A percentile compares a stretch with the other conserved stretches of the same genome.
These are phyloP conservation scores for Anoplolepis gracilipes DNA, from an alignment of 1,140 invertebrate species.

Conservation along the genomic window DNA sequence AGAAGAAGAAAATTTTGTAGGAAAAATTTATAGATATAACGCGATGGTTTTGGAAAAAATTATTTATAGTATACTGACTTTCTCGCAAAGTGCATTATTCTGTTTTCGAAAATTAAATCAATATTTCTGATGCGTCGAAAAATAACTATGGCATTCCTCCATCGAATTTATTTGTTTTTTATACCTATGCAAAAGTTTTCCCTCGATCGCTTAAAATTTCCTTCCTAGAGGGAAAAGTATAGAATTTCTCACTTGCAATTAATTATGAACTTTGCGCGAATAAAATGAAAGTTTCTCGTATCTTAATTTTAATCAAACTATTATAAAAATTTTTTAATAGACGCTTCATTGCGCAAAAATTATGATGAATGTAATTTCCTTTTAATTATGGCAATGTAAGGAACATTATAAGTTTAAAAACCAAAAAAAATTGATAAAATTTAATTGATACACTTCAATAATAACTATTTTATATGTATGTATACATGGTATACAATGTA, in stretches of 20 bases:
- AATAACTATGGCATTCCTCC: background rate
- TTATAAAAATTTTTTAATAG: constrained; percentile 4
- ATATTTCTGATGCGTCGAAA: background rate
- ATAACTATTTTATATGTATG: too few species aligned
- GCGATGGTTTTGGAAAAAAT: background rate
- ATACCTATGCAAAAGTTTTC: background rate
- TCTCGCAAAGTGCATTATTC: background rate
- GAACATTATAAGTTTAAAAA: background rate
- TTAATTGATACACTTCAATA: too few species aligned
- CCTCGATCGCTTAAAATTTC: constrained; percentile 7
- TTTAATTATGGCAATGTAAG: background rate
- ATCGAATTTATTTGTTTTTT: constrained; percentile 6
- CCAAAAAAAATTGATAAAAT: too few species aligned
- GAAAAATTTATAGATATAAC: background rate
- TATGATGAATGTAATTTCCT: constrained; percentile 19
- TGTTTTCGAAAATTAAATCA: constrained; percentile 13
- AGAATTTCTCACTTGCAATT: constrained; percentile 9
- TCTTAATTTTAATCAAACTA: background rate
- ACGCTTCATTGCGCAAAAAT: background rate
- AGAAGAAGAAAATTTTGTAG: background rate
- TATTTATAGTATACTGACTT: background rate
- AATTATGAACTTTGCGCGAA: constrained; percentile 12
- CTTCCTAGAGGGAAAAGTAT: background rate
- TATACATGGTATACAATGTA: too few species aligned
- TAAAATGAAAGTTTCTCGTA: constrained; percentile 13